Base-by-base conservation (phyloP, 2,888 invertebrate species). In the Xanthorhoe spadicearia region DNA sequence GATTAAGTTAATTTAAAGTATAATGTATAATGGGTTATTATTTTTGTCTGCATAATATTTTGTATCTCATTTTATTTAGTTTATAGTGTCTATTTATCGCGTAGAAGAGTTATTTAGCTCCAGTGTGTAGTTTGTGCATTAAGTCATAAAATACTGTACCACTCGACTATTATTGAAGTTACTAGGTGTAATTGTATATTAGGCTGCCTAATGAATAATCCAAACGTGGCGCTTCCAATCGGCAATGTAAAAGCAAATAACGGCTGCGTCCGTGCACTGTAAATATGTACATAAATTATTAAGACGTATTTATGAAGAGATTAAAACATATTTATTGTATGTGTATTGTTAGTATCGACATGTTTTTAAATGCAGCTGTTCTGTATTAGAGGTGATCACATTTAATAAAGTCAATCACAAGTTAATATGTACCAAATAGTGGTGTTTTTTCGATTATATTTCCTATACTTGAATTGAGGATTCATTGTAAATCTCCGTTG, bases 251-350 rank as follows among this genome's bases (percentile, higher is more conserved):
- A 48, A 15, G 15, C 7, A 17, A 35, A 9, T 13, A 23, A 8
- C 17, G n/a, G n/a, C 38, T 28, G 18, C 43, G 38, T 8, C 6
- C 38, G 23, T 32, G n/a, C 50, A 18, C 15, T 68, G 64, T 68
- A 64, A 54, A 64, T 68, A 28, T 66, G 61, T 69, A 69, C 61
- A 66, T 61, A 52, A 62, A 38, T 61, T 52, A 43, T 50, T 60
- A 38, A 60, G 32, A 49, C 8, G n/a, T 51, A 48, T 52, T 56
- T 59, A 50, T 35, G 7, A 35, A 50, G 28, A 17, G 32, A 28
- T 49, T 48, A 2, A 18, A 46, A 18, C 46, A 57, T 57, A 57
- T 28, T 56, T 46, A 46, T 48, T 56, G 56, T 48, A 56, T 48
- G 28, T 49, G 50, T 50, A 58, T 19, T 58, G 50, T 50, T 58